Evolutionary conservation across 2,888 invertebrate species (phyloP), one percentile per base, ranked within the genome.

Genomic region (Strigamia maritima): DNA sequence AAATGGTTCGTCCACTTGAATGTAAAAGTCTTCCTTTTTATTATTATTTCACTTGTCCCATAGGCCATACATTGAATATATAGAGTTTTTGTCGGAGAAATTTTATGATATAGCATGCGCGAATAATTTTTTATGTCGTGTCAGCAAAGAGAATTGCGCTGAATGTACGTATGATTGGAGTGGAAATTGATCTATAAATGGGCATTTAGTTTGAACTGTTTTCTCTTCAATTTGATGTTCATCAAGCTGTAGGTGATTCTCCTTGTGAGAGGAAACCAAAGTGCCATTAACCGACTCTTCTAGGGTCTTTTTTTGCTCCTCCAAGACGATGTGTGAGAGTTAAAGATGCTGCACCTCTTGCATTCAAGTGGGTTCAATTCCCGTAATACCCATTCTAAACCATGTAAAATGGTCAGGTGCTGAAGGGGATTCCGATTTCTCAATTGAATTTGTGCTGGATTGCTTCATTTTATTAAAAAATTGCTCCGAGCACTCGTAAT

Each of bases 161-260:
- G 19, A 44, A 54, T 54, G 54, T 19, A n/a, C 35, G n/a, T 44
- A 14, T 14, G 54, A 54, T 19, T 24, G 22, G 19, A 49, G 49
- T 77, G 44, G 24, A 40, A 77, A 40, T 77, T 77, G 28, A 40
- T 49, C 49, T 49, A 79, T 38, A 60, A 78, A 78, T 31, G 65
- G 78, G 65, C 78, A 28, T 65, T 78, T 65, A 78, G 38, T 78
- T 65, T 78, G 78, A 75, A 40, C 78, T 60, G 60, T 78, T 78
- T 78, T 78, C 78, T 78, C 78, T 31, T 65, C 78, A 40, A 78
- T 78, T 78, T 78, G 78, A 31, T 60, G 60, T 60, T 78, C 78
- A 78, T 78, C 78, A 78, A 65, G 78, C 28, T 26, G 35, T 26
- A 28, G 60, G 38, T 78, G 78, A 78, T 78, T 78, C 65, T 65